Evolutionary conservation across 2,113 vertebrate genomes (phyloP), one percentile per base, ranked within the genome.

Genomic region (Elachura formosa): DNA sequence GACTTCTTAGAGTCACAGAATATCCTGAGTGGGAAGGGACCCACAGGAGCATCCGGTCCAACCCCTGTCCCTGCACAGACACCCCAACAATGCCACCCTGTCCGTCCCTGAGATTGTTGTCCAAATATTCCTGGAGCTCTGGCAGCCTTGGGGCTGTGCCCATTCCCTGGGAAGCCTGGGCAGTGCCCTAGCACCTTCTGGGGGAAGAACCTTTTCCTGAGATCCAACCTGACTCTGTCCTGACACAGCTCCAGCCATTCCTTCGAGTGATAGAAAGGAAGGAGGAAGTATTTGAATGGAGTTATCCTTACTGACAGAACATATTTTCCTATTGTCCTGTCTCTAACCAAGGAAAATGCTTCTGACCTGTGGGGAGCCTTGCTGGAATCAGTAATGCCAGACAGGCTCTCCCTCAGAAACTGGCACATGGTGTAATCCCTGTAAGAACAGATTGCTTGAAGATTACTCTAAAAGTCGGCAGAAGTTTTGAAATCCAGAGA

Each of bases 101-200:
- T 4, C 16, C 64, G 59, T 58, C n/a, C 34, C 74, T 59, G 33
- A 0, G 5, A 48, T 34, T 0, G 0, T 0, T 78, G 49, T 3
- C 56, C 66, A 71, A 26, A 63, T 0, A 0, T 25, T 25, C 14
- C 56, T 63, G 56, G 21, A 72, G 66, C 48, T 87, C 74, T 55
- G n/a, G 16, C 64, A 78, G 64, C 64, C 74, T 41, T 0, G 11
- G 56, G 55, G 34, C 56, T 0, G 9, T n/a, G 43, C 14, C 76
- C 59, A 51, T 64, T 58, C 51, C 59, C 28, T 80, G 67, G 51
- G 51, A 58, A 72, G 33, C 58, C 58, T 58, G 67, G 8, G 1
- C 67, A 64, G 67, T 80, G 76, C 58, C 36, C 41, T 25, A 28
- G 5, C 33, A 38, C 23, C 10, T 26, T 58, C 9, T 66, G 43